Conservation (phyloP, 2,797 vertebrate species). For the Poecilia gillii region DNA sequence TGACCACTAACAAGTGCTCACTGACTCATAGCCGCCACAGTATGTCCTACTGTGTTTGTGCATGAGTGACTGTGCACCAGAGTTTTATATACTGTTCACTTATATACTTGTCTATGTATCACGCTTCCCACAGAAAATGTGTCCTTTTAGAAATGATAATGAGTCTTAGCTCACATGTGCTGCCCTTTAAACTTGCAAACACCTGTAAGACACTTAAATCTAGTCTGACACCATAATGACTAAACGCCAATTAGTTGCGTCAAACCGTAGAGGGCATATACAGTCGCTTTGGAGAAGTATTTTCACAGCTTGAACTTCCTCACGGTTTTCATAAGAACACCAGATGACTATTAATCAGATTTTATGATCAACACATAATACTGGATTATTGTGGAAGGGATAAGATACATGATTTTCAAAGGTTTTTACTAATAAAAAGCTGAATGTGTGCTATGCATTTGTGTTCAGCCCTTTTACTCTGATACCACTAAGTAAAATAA, state of each 20-base stretch:
- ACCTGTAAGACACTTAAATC: conserved; percentile 3
- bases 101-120: conserved; percentile 66
- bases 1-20: conserved; percentile 79
- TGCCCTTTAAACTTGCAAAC: conserved; percentile 22
- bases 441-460: background rate
- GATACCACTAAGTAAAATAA: background rate
- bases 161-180: conserved; percentile 36
- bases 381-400: background rate
- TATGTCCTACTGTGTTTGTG: conserved; percentile 68
- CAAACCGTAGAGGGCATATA: too few relatives aligned
- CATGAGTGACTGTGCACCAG: conserved; percentile 39
- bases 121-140: conserved; percentile 73
- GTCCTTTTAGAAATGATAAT: conserved; percentile 47
- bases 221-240: background rate
- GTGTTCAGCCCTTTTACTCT: background rate
- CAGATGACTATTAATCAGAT: background rate
- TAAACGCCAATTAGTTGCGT: background rate
- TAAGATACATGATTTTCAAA: background rate
- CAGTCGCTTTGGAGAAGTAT: background rate
- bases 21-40: conserved; percentile 79
- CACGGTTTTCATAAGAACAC: background rate
- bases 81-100: conserved; percentile 57
- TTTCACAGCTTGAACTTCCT: background rate
- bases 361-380: background rate
- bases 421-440: background rate